Base-by-base conservation (phyloP, 2,113 vertebrate genomes). In the Ptychochromis oligacanthus region DNA sequence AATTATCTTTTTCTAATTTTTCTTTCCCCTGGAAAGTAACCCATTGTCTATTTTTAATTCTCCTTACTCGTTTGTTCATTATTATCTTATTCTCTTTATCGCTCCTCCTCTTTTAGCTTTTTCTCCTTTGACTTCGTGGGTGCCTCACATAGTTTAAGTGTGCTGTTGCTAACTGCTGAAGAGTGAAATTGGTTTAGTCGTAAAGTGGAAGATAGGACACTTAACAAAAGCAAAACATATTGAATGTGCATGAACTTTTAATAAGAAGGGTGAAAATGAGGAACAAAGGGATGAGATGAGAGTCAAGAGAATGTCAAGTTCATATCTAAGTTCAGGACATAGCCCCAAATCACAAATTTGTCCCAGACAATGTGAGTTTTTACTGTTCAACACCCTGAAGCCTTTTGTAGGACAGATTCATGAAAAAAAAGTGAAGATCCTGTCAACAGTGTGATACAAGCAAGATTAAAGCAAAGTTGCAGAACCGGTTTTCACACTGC, bases 1-100 rank as follows among this genome's bases (percentile, higher is more conserved):
- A 89, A 59, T 88, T 85, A 88, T 81, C 52, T 65, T 83, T 90
- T 80, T 81, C 75, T 81, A 43, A 61, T 72, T 87, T 89, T 60
- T 55, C 36, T 78, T 65, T 79, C 54, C 74, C 64, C 49, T 61
- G 59, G 72, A 82, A 76, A 56, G 26, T 64, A 75, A 85, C n/a
- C 58, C 34, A 52, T 74, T 87, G 60, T 83, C 64, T 79, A 20
- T 31, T 89, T 87, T 77, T 80, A 84, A 90, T 82, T 83, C 72
- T 74, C 54, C 22, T 57, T 31, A 14, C 17, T 67, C 75, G 10
- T 81, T 75, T 56, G 65, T 26, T 65, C 76, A 56, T 84, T 62
- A 58, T 82, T 18, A 80, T 82, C 70, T 80, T 31, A 8, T 62
- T 79, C 70, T 65, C 64, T 79, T 77, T 77, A 20, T 74, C 15